phyloP scores from a whole-genome alignment of 2,888 invertebrate species.

The Noctuana brunneofusca region DNA sequence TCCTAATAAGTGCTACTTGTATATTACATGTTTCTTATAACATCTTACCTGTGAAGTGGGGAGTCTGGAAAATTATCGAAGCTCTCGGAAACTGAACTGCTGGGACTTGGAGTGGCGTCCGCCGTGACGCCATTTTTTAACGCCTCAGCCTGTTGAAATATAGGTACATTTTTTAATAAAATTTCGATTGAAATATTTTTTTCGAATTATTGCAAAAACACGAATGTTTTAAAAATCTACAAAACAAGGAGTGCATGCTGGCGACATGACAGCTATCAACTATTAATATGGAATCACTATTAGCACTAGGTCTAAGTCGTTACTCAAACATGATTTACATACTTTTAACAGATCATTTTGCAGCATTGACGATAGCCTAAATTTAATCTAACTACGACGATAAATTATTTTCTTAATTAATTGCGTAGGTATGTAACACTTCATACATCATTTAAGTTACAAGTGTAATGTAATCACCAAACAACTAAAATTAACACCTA shows the following conservation, averaged over 20 bases:
- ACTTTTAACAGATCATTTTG: neutral
- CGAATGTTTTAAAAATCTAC: neutral
- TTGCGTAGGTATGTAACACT: no score
- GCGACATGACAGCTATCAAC: no score
- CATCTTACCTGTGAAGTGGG: constrained; percentile 88
- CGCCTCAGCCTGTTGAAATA: constrained; percentile 69
- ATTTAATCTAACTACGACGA: neutral
- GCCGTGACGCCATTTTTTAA: constrained; percentile 84
- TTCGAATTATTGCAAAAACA: neutral
- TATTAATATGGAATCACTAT: no score
- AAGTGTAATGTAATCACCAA: neutral
- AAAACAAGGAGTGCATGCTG: no score
- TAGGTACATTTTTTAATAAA: neutral
- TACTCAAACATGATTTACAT: neutral
- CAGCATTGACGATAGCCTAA: no score
- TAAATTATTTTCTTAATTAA: no score
- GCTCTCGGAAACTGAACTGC: constrained; percentile 95
- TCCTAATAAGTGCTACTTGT: constrained; percentile 15
- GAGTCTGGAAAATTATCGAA: constrained; percentile 95
- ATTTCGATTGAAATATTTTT: neutral
- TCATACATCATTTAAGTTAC: neutral
- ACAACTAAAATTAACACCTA: neutral
- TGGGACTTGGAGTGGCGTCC: constrained; percentile 93
- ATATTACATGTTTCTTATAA: neutral
- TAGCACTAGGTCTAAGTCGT: no score